Evolutionary conservation across 1,140 invertebrate species (phyloP).

Genomic region (Philopotamus ludificatus): DNA sequence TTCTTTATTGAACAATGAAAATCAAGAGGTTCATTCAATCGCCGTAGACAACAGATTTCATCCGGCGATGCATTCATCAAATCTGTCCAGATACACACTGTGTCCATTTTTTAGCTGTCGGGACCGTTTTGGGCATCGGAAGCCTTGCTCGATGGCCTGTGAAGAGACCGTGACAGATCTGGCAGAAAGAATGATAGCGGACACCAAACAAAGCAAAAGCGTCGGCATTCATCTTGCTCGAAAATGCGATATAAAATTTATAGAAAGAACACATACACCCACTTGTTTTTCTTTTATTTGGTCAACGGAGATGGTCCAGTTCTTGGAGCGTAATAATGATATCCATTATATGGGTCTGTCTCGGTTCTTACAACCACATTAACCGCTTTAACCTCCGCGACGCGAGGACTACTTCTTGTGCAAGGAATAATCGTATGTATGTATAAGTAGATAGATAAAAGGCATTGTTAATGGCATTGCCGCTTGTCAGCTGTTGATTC

Average conservation of each 20-base stretch:
- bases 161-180: slow-evolving; percentile 21
- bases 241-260: background rate
- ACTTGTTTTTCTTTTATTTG: too few species aligned
- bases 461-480: too few species aligned
- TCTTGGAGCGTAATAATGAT: too few species aligned
- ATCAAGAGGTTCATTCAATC: background rate
- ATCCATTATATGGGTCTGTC: too few species aligned
- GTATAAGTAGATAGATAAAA: too few species aligned
- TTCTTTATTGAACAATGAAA: too few species aligned
- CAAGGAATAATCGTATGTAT: too few species aligned
- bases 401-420: too few species aligned
- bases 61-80: slow-evolving; percentile 20
- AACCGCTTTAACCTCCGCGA: too few species aligned
- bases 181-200: background rate
- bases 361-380: too few species aligned
- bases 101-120: slow-evolving; percentile 14
- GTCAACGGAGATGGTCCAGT: too few species aligned
- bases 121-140: slow-evolving; percentile 26
- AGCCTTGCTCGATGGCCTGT: slow-evolving; percentile 15
- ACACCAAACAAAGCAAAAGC: background rate
- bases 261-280: background rate
- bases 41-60: slow-evolving; percentile 13
- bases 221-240: background rate
- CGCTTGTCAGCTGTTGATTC: too few species aligned
- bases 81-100: background rate